Conservation (phyloP, 92 coral and sea anemone species). For the Porites cylindrica region DNA sequence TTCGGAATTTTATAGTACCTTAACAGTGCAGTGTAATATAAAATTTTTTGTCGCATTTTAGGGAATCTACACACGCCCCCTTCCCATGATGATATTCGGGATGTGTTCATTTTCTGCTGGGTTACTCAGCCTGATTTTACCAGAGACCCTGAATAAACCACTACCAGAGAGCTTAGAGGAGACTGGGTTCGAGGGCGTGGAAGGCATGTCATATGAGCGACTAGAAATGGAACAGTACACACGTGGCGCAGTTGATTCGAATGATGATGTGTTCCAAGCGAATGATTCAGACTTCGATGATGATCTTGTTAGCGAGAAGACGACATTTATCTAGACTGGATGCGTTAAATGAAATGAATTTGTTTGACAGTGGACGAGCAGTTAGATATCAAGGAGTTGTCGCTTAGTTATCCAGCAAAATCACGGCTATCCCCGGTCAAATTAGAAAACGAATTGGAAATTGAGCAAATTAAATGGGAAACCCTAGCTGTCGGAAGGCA, state of each 20-base stretch:
- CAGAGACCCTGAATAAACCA: slow-evolving; percentile 94
- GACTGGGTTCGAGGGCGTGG: slow-evolving; percentile 70
- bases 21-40: neutral
- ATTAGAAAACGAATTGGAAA: no score
- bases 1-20: no score
- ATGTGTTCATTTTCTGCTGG: slow-evolving; percentile 94
- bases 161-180: slow-evolving; percentile 97
- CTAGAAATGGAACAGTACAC: slow-evolving; percentile 76
- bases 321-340: slow-evolving; percentile 71
- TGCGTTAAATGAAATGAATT: no score
- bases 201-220: slow-evolving; percentile 69
- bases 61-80: slow-evolving; percentile 94
- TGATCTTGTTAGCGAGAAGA: slow-evolving; percentile 81
- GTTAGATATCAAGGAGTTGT: no score
- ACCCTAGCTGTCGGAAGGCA: no score
- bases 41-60: slow-evolving; percentile 2
- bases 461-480: no score
- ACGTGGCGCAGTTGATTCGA: slow-evolving; percentile 36
- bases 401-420: no score
- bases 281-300: slow-evolving; percentile 93
- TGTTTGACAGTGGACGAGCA: no score
- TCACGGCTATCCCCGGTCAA: no score
- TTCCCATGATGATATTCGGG: slow-evolving; percentile 96
- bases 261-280: slow-evolving; percentile 76
- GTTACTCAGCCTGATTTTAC: slow-evolving; percentile 77